Evolutionary conservation across 2,888 invertebrate species (phyloP).

Genomic region (Dendrolimus pini): DNA sequence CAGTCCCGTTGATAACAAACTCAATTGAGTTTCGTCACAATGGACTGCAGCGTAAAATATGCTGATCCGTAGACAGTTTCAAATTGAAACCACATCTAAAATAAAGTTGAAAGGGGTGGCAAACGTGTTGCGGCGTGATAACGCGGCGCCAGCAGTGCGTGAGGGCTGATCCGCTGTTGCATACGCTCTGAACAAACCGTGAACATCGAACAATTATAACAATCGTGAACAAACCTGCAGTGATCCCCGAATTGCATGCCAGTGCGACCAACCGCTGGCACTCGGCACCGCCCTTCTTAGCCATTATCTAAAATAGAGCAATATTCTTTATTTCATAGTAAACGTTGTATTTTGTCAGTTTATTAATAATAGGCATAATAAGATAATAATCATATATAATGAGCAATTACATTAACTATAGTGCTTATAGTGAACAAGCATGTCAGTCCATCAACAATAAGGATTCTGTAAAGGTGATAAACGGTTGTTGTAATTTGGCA

Average conservation of each 20-base stretch:
- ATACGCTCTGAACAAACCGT: constrained; percentile 36
- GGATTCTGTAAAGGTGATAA: too few relatives aligned
- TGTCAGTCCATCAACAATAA: too few relatives aligned
- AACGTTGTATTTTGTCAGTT: too few relatives aligned
- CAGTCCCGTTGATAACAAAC: constrained; percentile 39
- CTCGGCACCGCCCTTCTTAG: constrained; percentile 10
- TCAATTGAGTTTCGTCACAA: constrained; percentile 51
- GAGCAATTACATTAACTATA: too few relatives aligned
- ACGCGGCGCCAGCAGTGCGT: constrained; percentile 47
- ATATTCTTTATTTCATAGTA: too few relatives aligned
- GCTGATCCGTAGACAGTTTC: constrained; percentile 61
- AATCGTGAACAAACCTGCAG: constrained; percentile 44
- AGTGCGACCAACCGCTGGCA: constrained; percentile 31
- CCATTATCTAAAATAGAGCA: too few relatives aligned
- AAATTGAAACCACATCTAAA: constrained; percentile 54
- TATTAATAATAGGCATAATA: too few relatives aligned
- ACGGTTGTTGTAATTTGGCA: too few relatives aligned
- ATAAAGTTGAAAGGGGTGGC: constrained; percentile 55
- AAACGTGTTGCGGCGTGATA: constrained; percentile 54
- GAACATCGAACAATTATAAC: constrained; percentile 43
- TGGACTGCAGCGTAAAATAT: constrained; percentile 54
- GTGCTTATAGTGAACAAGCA: too few relatives aligned
- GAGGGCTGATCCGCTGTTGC: constrained; percentile 41
- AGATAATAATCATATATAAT: too few relatives aligned
- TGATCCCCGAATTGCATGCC: constrained; percentile 36